These are phyloP conservation scores for Helarctos malayanus DNA, from an alignment of 2,797 vertebrate genomes.

Conservation along the genomic window DNA sequence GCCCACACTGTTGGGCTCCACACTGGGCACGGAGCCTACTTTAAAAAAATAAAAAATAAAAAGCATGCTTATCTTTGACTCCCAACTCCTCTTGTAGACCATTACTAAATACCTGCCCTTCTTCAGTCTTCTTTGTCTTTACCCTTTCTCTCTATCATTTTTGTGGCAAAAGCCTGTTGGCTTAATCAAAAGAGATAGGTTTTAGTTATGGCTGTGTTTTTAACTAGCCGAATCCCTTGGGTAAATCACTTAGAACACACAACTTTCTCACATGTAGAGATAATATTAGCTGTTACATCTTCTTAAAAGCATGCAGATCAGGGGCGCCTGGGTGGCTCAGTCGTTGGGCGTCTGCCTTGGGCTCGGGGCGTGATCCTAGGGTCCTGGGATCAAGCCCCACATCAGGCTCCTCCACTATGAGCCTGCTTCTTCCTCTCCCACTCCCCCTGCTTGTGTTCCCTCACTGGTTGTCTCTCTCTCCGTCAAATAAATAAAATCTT, in stretches of 20 bases:
- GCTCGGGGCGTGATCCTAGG: too few relatives aligned
- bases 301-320: neutral
- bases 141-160: conserved; percentile 2
- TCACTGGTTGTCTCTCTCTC: too few relatives aligned
- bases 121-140: conserved; percentile 4
- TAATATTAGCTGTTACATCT: neutral
- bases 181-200: neutral
- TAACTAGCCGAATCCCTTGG: neutral
- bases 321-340: too few relatives aligned
- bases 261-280: conserved; percentile 14
- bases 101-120: neutral
- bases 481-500: too few relatives aligned
- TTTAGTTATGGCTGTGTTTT: conserved; percentile 52
- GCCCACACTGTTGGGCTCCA: neutral
- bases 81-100: neutral
- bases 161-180: neutral
- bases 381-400: too few relatives aligned
- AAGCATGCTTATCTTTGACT: neutral
- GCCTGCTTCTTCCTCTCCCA: too few relatives aligned
- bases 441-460: too few relatives aligned
- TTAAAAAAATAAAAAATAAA: neutral
- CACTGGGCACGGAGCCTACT: neutral
- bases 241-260: conserved; percentile 15
- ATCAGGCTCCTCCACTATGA: too few relatives aligned
- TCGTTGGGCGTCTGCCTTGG: too few relatives aligned